Evolutionary conservation across 2,113 vertebrate species (phyloP).

Genomic region (Solea senegalensis): DNA sequence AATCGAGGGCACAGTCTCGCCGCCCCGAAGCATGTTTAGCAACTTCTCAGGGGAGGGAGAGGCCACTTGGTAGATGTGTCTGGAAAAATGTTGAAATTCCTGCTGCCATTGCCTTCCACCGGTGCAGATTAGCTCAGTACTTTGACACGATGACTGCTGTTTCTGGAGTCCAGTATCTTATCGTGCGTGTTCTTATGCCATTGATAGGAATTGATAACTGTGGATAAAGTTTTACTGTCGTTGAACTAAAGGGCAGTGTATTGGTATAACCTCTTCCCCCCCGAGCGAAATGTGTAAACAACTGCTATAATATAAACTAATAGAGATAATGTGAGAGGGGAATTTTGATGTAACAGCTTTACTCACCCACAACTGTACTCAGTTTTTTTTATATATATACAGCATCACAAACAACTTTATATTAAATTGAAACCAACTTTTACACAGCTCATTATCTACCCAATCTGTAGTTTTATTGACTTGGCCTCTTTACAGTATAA

Average conservation of each 20-base stretch:
- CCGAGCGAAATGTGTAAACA: neutral
- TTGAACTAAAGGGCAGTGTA: neutral
- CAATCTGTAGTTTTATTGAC: neutral
- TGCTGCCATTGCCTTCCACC: neutral
- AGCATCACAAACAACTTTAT: neutral
- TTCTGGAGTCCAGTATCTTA: neutral
- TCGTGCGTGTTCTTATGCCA: neutral
- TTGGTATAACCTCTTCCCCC: neutral
- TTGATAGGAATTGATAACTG: neutral
- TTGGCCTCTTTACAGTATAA: neutral
- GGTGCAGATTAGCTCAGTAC: neutral
- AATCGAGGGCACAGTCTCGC: slow-evolving; percentile 19
- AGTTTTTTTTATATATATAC: neutral
- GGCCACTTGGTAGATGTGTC: neutral
- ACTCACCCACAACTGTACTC: neutral
- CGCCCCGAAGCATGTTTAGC: slow-evolving; percentile 7
- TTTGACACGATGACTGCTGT: neutral
- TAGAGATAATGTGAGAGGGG: neutral
- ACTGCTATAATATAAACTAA: neutral
- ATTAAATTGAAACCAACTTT: neutral
- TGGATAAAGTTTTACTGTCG: neutral
- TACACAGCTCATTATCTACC: neutral
- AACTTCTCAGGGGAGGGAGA: neutral
- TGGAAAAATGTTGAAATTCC: neutral
- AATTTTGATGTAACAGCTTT: neutral